Percentiles rank a stretch among this genome's conserved stretches.
Evolutionary conservation across 1,140 invertebrate species (phyloP).

Genomic region (Daktulosphaira vitifoliae): DNA sequence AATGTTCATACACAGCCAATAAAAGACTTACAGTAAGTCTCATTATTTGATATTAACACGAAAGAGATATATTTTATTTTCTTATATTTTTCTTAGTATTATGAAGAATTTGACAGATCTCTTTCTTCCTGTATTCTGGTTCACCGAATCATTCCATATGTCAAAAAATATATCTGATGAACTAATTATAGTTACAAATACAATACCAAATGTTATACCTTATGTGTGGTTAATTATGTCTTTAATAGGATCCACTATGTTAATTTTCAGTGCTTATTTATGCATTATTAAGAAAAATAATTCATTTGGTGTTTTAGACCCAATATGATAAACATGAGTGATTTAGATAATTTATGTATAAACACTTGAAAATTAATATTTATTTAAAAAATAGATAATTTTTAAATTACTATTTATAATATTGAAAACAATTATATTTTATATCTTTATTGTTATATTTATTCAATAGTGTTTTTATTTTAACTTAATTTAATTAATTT

Average conservation of each 20-base stretch:
- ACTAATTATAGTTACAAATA: constrained; percentile 9
- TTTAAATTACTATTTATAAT: too few species aligned
- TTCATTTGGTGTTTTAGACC: neutral
- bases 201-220: constrained; percentile 1
- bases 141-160: constrained; percentile 6
- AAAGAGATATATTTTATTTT: neutral
- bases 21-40: constrained; percentile 53
- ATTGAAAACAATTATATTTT: too few species aligned
- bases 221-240: constrained; percentile 16
- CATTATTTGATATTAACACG: neutral
- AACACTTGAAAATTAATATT: too few species aligned
- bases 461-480: too few species aligned
- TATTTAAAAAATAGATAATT: too few species aligned
- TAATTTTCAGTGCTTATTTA: neutral
- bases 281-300: constrained; percentile 3
- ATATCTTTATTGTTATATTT: too few species aligned
- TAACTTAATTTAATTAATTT: too few species aligned
- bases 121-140: constrained; percentile 18
- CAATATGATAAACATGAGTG: neutral
- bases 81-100: neutral
- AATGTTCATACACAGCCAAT: constrained; percentile 63
- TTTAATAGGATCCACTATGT: constrained; percentile 4
- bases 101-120: constrained; percentile 1
- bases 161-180: constrained; percentile 9
- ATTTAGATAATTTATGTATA: too few species aligned